Base-by-base conservation (phyloP, 2,888 invertebrate species). In the Zelleria hepariella region DNA sequence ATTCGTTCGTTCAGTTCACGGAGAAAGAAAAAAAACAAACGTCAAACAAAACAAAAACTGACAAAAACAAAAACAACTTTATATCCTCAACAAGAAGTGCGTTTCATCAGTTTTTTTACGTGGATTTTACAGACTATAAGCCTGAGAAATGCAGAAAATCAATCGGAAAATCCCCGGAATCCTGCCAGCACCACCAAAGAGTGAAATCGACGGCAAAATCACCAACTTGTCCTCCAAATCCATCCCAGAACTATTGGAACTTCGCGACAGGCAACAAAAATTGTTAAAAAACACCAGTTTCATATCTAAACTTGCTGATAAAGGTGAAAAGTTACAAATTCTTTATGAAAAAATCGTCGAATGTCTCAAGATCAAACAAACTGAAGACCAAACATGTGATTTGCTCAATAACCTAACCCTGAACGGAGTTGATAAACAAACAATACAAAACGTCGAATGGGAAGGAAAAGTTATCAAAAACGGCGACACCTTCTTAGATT, bases 381-480 rank as follows among this genome's bases (percentile, higher is more conserved):
- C 90, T 61, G 78, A 91, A 48, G 90, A 91, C 25, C 72, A 86
- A 61, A 77, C 91, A 15, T 90, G 90, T 62, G 69, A 74, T 61
- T 74, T 91, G 64, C 73, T 92, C 2, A 82, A 87, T 21, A 80
- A 82, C 60, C 74, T 92, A 61, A 90, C 86, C 60, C 73, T 92
- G 26, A 79, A 73, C 57, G 65, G 69, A 2, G 71, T 85, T 32
- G 85, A 88, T 27, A 88, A 87, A 67, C 73, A 81, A 54, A 73
- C 82, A 4, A 78, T 91, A 60, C 89, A 89, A 70, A 78, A 90
- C 69, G 71, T 92, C 1, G 92, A 92, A 81, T 92, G 92, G 92
- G 85, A 87, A 21, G 89, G 90, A 27, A 86, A 86, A 66, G 74
- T 86, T 20, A 71, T 80, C 18, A 71, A 68, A 21, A 69, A 72